phyloP scores from a whole-genome alignment of 2,113 vertebrate genomes.

The Cnemophilus loriae region DNA sequence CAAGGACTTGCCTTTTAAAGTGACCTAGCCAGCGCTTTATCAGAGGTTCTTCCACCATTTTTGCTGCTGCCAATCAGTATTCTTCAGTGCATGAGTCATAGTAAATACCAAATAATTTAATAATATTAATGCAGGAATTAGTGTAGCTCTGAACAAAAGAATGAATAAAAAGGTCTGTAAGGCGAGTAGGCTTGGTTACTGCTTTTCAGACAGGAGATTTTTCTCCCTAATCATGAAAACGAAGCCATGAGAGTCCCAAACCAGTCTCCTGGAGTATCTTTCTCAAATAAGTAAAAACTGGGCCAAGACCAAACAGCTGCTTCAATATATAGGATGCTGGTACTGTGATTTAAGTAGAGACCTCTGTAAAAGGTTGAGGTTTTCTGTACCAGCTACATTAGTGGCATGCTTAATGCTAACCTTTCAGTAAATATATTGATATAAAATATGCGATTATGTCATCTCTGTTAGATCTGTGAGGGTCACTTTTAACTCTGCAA shows the following conservation, averaged over 20 bases:
- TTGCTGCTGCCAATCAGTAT: not conserved
- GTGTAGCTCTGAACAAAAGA: not conserved
- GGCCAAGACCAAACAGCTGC: not conserved
- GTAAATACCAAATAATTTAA: not conserved
- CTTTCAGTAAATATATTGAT: not conserved
- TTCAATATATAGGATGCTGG: not conserved
- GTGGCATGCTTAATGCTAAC: not conserved
- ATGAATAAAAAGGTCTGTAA: not conserved
- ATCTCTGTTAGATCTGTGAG: constrained; percentile 73
- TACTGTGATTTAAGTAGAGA: not conserved
- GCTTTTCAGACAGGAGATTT: not conserved
- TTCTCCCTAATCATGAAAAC: not conserved
- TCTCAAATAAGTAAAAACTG: not conserved
- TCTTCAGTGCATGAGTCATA: not conserved
- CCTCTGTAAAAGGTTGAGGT: not conserved
- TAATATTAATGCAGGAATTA: not conserved
- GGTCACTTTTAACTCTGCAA: constrained; percentile 72
- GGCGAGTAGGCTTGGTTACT: not conserved
- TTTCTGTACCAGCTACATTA: not conserved
- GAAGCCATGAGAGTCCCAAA: not conserved
- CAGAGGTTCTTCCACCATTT: not conserved
- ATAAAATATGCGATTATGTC: not conserved
- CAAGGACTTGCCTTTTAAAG: not conserved
- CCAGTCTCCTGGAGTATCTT: not conserved
- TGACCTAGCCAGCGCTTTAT: not conserved